A percentile compares a stretch with the other conserved stretches of the same genome.
Evolutionary conservation across 2,888 invertebrate species (phyloP).

Genomic region (Cheilosia vulpina): DNA sequence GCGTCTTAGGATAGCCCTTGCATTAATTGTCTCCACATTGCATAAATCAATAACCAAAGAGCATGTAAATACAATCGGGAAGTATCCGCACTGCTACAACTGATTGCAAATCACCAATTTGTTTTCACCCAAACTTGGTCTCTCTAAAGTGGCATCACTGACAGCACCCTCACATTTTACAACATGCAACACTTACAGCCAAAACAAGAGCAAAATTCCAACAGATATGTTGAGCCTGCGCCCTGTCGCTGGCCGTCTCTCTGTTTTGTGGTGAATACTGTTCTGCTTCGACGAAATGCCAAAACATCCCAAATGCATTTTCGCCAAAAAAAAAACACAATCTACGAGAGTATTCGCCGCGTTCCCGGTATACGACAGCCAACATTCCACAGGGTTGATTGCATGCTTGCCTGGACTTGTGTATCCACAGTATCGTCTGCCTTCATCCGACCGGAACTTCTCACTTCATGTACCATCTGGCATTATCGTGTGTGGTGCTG

Average conservation of each 20-base stretch:
- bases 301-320: conserved; percentile 54
- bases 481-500: conserved; percentile 26
- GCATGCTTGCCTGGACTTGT: conserved; percentile 54
- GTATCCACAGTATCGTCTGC: conserved; percentile 54
- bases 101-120: no score
- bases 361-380: conserved; percentile 44
- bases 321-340: conserved; percentile 24
- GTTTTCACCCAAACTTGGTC: background rate
- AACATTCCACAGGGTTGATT: conserved; percentile 53
- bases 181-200: conserved; percentile 6
- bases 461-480: conserved; percentile 62
- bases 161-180: background rate
- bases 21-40: no score
- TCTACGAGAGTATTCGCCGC: conserved; percentile 63
- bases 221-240: conserved; percentile 58
- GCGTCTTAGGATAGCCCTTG: no score
- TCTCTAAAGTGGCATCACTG: conserved; percentile 57
- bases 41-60: no score
- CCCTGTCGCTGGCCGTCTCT: conserved; percentile 8
- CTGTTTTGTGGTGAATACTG: conserved; percentile 69
- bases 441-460: conserved; percentile 71
- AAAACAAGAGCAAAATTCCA: conserved; percentile 4
- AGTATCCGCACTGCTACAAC: no score
- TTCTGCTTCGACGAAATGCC: conserved; percentile 8
- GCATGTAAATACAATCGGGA: no score